Conservation (phyloP, 2,113 vertebrate species). For the Coryphaenoides rupestris region DNA sequence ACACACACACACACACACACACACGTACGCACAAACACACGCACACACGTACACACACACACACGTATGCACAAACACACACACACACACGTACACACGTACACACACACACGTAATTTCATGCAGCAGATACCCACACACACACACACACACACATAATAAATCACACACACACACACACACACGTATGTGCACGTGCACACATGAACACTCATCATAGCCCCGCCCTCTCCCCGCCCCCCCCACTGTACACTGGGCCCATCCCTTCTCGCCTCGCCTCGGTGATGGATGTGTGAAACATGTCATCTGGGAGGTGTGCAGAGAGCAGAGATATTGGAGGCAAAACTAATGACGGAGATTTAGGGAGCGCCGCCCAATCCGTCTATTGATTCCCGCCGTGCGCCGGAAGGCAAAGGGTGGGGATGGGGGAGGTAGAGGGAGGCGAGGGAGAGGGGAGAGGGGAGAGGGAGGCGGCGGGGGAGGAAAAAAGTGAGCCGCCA, state of each 20-base stretch:
- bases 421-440: too few species aligned
- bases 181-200: too few species aligned
- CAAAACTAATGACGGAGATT: conserved; percentile 43
- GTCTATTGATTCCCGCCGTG: conserved; percentile 50
- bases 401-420: conserved; percentile 40
- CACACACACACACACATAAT: too few species aligned
- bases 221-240: conserved; percentile 8
- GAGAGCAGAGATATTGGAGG: conserved; percentile 40
- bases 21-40: conserved; percentile 33
- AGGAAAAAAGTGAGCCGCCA: conserved; percentile 6
- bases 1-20: neutral
- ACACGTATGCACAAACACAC: neutral
- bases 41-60: conserved; percentile 17
- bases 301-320: conserved; percentile 35
- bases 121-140: neutral
- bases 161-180: too few species aligned
- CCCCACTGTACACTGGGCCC: conserved; percentile 8
- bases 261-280: neutral
- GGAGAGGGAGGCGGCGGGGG: conserved; percentile 6
- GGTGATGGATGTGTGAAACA: conserved; percentile 46
- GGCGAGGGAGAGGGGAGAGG: conserved; percentile 16
- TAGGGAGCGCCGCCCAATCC: conserved; percentile 34
- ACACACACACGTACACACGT: neutral
- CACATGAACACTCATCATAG: neutral
- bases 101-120: conserved; percentile 4